Base-by-base conservation (phyloP, 2,113 vertebrate genomes). In the Erythrocercus mccallii region DNA sequence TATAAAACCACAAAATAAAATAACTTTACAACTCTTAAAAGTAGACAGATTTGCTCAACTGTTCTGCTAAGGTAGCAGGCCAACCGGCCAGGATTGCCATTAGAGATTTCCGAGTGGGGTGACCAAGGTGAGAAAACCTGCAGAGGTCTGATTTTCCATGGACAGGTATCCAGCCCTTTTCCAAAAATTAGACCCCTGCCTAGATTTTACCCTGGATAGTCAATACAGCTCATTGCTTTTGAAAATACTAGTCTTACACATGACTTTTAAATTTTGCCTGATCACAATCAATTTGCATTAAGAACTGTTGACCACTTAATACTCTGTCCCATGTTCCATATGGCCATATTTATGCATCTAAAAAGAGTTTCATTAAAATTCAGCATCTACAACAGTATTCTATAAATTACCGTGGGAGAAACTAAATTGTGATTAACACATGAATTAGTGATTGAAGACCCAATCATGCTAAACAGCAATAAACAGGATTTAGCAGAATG, bases 1-100 rank as follows among this genome's bases (percentile, higher is more conserved):
- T 97, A 97, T 95, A 97, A 97, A 97, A 96, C 82, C 92, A 93
- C 84, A 92, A 96, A 96, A 96, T 93, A 95, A 95, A 97, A 95
- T 92, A 94, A 91, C 91, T 97, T 94, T 96, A 96, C 90, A 97
- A 95, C 86, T 96, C 95, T 92, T 60, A 44, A 95, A 95, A 94
- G 89, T 73, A 88, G 93, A 92, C 79, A 79, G 88, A 79, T 95
- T 87, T 80, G 87, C 90, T 90, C 81, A 78, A 47, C 81, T 66
- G 80, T 81, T 94, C 58, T 48, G 92, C 85, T 91, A 86, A 82
- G 81, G 73, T 78, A 86, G 91, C 81, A 91, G 92, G 85, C 86
- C 92, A 65, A 21, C 18, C 0, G 17, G 95, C 77, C 27, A 48
- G 64, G 51, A 71, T 82, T 71, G 54, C 89, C 76, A 71, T 47